Percentiles rank a stretch among this genome's conserved stretches.
Evolutionary conservation across 2,113 vertebrate genomes (phyloP).

Genomic region (Paracanthobrama guichenoti): DNA sequence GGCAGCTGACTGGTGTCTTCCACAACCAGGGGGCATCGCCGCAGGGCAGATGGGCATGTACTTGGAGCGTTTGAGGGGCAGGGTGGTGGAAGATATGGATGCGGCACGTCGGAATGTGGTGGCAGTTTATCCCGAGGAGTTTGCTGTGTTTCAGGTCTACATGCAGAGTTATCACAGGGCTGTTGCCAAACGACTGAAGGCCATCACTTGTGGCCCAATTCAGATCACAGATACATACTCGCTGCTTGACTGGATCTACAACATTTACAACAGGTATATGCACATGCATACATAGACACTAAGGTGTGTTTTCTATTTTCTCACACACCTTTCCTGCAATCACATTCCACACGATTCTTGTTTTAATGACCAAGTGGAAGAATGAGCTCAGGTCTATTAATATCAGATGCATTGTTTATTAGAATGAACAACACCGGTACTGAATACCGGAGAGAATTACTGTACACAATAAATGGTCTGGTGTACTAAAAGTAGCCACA

Average conservation of each 20-base stretch:
- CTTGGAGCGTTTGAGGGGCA: slow-evolving; percentile 76
- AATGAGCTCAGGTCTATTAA: slow-evolving; percentile 32
- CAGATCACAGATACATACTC: slow-evolving; percentile 84
- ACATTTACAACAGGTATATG: slow-evolving; percentile 84
- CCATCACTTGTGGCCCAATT: slow-evolving; percentile 72
- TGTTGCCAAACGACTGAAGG: slow-evolving; percentile 77
- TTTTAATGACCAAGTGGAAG: slow-evolving; percentile 33
- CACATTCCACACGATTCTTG: neutral
- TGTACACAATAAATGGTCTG: neutral
- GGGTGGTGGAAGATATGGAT: slow-evolving; percentile 82
- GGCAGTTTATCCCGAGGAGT: slow-evolving; percentile 82
- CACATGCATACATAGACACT: neutral
- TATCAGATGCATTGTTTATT: slow-evolving; percentile 33
- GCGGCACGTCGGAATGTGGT: slow-evolving; percentile 79
- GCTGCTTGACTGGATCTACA: slow-evolving; percentile 88
- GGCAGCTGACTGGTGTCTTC: slow-evolving; percentile 79
- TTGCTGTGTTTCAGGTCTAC: slow-evolving; percentile 82
- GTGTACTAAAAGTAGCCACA: neutral
- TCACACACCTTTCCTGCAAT: slow-evolving; percentile 26
- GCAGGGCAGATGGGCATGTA: slow-evolving; percentile 71
- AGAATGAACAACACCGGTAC: slow-evolving; percentile 19
- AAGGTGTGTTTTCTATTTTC: slow-evolving; percentile 10
- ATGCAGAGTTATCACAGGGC: slow-evolving; percentile 85
- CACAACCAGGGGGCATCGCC: slow-evolving; percentile 72
- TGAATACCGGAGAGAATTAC: slow-evolving; percentile 23